Conservation (phyloP, 2,888 invertebrate genomes). For the Cyclophora punctaria region DNA sequence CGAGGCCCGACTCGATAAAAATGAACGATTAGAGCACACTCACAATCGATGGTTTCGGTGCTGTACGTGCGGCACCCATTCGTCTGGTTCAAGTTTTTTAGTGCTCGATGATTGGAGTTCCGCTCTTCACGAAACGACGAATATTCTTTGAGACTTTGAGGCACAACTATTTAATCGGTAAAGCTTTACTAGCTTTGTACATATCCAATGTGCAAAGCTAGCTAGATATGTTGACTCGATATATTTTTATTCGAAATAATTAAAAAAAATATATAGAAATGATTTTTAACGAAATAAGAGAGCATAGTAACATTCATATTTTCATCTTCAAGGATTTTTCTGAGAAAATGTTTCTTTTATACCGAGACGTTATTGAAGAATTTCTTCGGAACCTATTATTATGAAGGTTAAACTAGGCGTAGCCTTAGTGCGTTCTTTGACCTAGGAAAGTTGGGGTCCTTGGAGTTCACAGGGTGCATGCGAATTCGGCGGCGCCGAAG, state of each 20-base stretch:
- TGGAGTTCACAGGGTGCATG: conserved; percentile 49
- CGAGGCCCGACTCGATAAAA: conserved; percentile 70
- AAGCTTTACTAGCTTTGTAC: no score
- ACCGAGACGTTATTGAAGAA: no score
- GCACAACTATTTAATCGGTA: no score
- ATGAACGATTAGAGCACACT: conserved; percentile 66
- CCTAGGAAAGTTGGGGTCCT: conserved; percentile 41
- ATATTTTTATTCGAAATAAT: no score
- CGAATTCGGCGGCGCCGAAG: conserved; percentile 53
- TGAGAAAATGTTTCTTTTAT: background rate
- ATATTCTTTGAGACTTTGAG: background rate
- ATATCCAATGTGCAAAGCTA: no score
- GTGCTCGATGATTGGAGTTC: conserved; percentile 14
- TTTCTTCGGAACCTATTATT: background rate
- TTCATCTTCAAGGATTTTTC: background rate
- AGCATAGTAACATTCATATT: no score
- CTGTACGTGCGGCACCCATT: conserved; percentile 28
- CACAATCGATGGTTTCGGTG: conserved; percentile 56
- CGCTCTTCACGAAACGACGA: conserved; percentile 4
- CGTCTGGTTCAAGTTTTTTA: conserved; percentile 22
- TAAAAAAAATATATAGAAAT: no score
- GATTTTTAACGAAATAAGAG: no score
- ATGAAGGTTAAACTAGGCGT: conserved; percentile 7
- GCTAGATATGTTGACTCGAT: no score
- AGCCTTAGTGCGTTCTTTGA: conserved; percentile 45